A percentile compares a stretch with the other conserved stretches of the same genome.
Conservation (phyloP, 2,888 invertebrate species). For the Bhutanitis thaidina region DNA sequence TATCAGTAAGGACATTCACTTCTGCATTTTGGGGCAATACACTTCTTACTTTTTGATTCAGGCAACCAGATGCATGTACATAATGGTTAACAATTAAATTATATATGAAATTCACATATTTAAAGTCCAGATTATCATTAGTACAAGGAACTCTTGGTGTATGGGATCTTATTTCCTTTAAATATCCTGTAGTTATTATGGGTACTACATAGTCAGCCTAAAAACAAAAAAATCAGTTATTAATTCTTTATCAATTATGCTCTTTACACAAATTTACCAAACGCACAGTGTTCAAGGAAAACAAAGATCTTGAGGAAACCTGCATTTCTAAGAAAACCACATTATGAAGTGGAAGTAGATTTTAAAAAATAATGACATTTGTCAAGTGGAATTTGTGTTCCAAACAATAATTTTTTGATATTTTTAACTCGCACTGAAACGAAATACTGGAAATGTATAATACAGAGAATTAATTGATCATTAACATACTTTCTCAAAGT, state of each 20-base stretch:
- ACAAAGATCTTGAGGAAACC: no score
- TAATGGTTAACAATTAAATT: slow-evolving; percentile 68
- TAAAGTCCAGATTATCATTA: slow-evolving; percentile 66
- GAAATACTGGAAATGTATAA: no score
- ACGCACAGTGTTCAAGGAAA: no score
- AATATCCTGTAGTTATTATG: slow-evolving; percentile 73
- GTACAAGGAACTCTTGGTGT: slow-evolving; percentile 51
- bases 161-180: slow-evolving; percentile 64
- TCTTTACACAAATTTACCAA: no score
- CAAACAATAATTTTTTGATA: no score
- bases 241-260: background rate
- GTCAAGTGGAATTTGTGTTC: no score
- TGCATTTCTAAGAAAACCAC: no score
- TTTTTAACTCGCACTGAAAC: no score
- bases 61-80: slow-evolving; percentile 66
- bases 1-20: slow-evolving; percentile 47
- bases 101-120: slow-evolving; percentile 72
- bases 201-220: slow-evolving; percentile 80
- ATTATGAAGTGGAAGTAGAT: no score
- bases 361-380: no score
- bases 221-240: slow-evolving; percentile 26
- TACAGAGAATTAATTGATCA: background rate
- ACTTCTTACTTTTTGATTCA: slow-evolving; percentile 71
- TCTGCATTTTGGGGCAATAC: slow-evolving; percentile 60
- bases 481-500: slow-evolving; percentile 73